phyloP scores from a whole-genome alignment of 2,797 vertebrate genomes.

The Arctocebus calabarensis region DNA sequence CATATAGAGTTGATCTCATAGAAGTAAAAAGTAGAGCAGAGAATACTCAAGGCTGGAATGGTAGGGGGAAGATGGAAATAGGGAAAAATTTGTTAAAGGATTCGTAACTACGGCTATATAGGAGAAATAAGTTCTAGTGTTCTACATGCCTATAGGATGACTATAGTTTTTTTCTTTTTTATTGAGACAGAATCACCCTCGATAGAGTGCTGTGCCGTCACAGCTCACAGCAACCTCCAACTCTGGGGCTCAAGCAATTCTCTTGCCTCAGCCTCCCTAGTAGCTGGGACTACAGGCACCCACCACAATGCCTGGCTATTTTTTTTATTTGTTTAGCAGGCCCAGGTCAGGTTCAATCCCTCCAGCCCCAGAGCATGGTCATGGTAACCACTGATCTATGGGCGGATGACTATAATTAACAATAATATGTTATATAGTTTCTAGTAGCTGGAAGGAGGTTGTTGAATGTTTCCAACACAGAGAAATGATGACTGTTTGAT shows the following conservation, averaged over 20 bases:
- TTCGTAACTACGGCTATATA: neutral
- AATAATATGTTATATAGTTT: neutral
- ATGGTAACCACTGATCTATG: no score
- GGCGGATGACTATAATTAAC: neutral
- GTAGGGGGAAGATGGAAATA: neutral
- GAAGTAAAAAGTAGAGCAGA: neutral
- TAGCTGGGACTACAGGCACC: no score
- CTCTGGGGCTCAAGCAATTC: no score
- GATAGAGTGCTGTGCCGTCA: no score
- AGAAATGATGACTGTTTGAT: neutral
- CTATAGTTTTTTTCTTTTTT: neutral
- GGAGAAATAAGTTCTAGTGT: neutral
- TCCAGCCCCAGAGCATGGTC: no score
- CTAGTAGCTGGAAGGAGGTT: neutral
- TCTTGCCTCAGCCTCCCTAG: no score
- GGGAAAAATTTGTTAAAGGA: neutral
- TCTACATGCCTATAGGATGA: neutral
- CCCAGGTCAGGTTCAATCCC: no score
- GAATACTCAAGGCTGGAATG: neutral
- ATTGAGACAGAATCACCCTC: no score
- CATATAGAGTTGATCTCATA: neutral
- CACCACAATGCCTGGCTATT: no score
- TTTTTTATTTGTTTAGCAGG: no score
- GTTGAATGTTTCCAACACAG: neutral
- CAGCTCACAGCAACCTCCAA: no score